Evolutionary conservation across 2,888 invertebrate species (phyloP).

Genomic region (Chloromyia formosa): DNA sequence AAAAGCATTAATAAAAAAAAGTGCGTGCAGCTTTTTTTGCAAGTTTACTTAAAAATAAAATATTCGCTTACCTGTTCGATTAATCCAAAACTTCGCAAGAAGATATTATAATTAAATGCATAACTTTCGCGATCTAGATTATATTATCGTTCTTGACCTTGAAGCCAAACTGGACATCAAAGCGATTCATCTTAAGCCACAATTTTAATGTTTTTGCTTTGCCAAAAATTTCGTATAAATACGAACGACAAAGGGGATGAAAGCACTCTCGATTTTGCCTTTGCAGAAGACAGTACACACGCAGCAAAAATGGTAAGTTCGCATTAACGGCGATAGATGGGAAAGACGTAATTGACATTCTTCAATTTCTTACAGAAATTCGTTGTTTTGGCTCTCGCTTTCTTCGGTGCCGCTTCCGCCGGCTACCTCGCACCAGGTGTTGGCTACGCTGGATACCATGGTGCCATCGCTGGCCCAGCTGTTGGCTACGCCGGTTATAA

Average conservation of each 20-base stretch:
- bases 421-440: slow-evolving; percentile 13
- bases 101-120: background rate
- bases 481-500: background rate
- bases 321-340: background rate
- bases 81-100: background rate
- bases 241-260: background rate
- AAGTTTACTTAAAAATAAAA: too few relatives aligned
- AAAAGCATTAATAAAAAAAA: too few relatives aligned
- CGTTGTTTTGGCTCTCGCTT: slow-evolving; percentile 25
- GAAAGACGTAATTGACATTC: background rate
- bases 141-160: background rate
- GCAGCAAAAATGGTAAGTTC: background rate
- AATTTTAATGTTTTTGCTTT: too few relatives aligned
- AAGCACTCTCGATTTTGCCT: slow-evolving; percentile 2
- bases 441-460: background rate
- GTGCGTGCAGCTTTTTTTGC: too few relatives aligned
- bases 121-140: background rate
- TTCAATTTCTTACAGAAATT: slow-evolving; percentile 17
- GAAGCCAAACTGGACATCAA: background rate
- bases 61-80: too few relatives aligned
- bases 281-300: slow-evolving; percentile 10
- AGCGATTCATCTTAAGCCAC: background rate
- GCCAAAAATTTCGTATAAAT: background rate
- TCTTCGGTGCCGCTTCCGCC: slow-evolving; percentile 27
- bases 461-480: background rate